Evolutionary conservation across 1,140 invertebrate genomes (phyloP), one percentile per base, ranked within the genome.

Genomic region (Sitobion miscanthi): DNA sequence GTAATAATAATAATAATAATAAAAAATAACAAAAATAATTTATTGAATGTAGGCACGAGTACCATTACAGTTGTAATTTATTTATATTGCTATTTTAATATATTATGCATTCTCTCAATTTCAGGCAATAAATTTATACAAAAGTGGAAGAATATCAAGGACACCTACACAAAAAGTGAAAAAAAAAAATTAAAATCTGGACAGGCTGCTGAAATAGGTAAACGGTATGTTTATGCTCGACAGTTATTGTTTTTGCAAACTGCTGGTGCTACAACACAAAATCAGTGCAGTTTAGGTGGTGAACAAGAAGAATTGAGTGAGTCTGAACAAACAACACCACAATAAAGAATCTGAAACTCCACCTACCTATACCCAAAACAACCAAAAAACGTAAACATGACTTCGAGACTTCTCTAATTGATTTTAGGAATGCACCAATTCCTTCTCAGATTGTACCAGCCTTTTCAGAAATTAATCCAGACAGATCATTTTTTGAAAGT

Each of bases 381-480:
- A 25, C 54, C 3, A 62, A 57, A 90, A 90, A 90, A 57, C 89
- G 89, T 9, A 90, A 90, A 89, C 3, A 2, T 14, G 87, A 90
- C 11, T 3, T 90, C 4, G 89, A 54, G 54, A 38, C 89, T 2
- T 25, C 89, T 35, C 69, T 90, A 90, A 35, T 90, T 54, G 54
- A 90, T 90, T 90, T 90, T 90, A 90, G 45, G 30, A 90, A 90
- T 69, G 11, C 54, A 23, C 89, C 89, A 57, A 90, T 54, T 52
- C 88, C 88, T 54, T 7, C 88, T 35, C 88, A 14, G 5, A 57
- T 23, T 52, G 86, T n/a, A 25, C 35, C 35, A 35, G 35, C 35
- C 35, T 35, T 35, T 35, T 35, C 35, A 35, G 35, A 35, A 35
- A 35, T 35, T 35, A 35, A 35, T 35, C 52, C 87, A 52, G 47